phyloP scores from a whole-genome alignment of 2,797 vertebrate species.

The Amphiprion clarkii region DNA sequence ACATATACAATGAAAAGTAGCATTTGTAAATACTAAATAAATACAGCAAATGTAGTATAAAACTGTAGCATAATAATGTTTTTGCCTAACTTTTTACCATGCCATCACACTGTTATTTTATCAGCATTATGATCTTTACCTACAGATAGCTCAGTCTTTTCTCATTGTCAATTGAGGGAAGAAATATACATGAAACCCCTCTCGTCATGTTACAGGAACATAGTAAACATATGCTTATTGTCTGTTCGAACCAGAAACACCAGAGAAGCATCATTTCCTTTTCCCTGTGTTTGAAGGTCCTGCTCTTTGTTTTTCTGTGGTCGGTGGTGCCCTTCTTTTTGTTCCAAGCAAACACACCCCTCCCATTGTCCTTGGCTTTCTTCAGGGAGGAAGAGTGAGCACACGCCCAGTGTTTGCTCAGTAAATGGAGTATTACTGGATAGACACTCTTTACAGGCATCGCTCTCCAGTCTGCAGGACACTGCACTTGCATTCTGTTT shows the following conservation, averaged over 20 bases:
- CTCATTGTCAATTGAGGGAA: not conserved
- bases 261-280: not conserved
- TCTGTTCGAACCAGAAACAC: not conserved
- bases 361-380: not conserved
- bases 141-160: not conserved
- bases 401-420: not conserved
- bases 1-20: not conserved
- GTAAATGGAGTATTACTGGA: not conserved
- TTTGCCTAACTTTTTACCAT: not conserved
- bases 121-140: not conserved
- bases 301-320: not conserved
- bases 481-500: slow-evolving; percentile 1
- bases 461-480: slow-evolving; percentile 19
- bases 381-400: not conserved
- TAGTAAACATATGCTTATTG: not conserved
- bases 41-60: slow-evolving; percentile 15
- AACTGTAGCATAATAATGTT: not conserved
- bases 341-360: not conserved
- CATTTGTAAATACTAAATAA: slow-evolving; percentile 52
- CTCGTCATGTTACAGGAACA: not conserved
- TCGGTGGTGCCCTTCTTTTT: not conserved
- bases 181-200: not conserved
- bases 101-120: not conserved
- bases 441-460: not conserved
- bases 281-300: not conserved